Evolutionary conservation across 2,113 vertebrate species (phyloP).

Genomic region (Campylomormyrus tamandua): DNA sequence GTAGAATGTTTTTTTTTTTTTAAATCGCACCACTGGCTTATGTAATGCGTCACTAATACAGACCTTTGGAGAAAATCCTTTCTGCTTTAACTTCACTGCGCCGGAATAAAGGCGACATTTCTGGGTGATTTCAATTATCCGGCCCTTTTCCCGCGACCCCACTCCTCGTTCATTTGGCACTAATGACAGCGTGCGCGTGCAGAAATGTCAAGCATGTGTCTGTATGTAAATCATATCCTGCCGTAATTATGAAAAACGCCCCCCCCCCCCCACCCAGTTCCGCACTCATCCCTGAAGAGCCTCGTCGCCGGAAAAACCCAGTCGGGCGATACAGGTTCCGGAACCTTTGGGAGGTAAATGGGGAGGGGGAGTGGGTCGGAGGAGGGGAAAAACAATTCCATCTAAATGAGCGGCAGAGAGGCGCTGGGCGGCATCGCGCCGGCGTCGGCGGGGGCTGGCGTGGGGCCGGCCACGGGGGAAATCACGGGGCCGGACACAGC

Average conservation of each 20-base stretch:
- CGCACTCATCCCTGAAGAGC: constrained; percentile 37
- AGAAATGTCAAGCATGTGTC: constrained; percentile 52
- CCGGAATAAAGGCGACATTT: constrained; percentile 14
- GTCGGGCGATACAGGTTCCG: background rate
- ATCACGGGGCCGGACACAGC: background rate
- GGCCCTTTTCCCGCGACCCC: constrained; percentile 16
- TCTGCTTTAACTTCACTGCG: constrained; percentile 3
- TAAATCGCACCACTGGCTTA: background rate
- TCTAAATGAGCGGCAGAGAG: background rate
- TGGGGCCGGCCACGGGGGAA: background rate
- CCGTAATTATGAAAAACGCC: constrained; percentile 53
- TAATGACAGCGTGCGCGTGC: constrained; percentile 34
- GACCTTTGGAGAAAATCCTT: background rate
- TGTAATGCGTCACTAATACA: background rate
- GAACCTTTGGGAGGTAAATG: background rate
- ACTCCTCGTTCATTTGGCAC: constrained; percentile 12
- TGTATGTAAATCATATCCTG: constrained; percentile 41
- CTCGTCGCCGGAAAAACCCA: constrained; percentile 34
- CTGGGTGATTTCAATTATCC: constrained; percentile 26
- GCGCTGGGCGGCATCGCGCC: background rate
- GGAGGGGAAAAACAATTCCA: background rate
- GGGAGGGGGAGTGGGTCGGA: background rate
- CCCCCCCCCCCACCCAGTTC: constrained; percentile 16
- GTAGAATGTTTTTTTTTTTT: background rate
- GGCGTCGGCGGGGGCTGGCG: background rate